Evolutionary conservation across 2,113 vertebrate species (phyloP).

Genomic region (Speoplatyrhinus poulsoni): DNA sequence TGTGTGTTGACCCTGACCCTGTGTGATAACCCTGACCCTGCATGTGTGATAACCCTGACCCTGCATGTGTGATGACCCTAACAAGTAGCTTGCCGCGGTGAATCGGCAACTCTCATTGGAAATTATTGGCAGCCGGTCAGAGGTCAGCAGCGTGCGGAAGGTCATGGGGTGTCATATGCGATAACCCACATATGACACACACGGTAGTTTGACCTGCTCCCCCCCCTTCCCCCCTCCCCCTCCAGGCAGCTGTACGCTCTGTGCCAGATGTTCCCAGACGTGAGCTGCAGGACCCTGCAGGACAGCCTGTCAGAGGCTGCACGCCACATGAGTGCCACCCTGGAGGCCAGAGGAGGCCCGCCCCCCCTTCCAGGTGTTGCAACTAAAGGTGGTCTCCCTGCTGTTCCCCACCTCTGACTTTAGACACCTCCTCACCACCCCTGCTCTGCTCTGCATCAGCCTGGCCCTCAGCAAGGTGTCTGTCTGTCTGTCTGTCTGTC

Average conservation of each 20-base stretch:
- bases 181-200: background rate
- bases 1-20: no score
- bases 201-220: background rate
- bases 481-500: background rate
- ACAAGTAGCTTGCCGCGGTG: no score
- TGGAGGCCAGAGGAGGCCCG: slow-evolving; percentile 82
- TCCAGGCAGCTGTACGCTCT: slow-evolving; percentile 84
- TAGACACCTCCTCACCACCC: slow-evolving; percentile 90
- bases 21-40: no score
- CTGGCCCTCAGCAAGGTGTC: slow-evolving; percentile 90
- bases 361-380: slow-evolving; percentile 85
- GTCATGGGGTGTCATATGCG: background rate
- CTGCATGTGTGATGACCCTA: no score
- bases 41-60: no score
- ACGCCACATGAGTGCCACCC: slow-evolving; percentile 80
- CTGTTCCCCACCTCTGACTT: slow-evolving; percentile 95
- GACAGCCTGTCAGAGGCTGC: slow-evolving; percentile 80
- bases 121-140: no score
- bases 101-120: no score
- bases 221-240: background rate
- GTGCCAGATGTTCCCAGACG: slow-evolving; percentile 90
- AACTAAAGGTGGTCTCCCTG: slow-evolving; percentile 85
- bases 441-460: slow-evolving; percentile 87
- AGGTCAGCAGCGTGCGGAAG: background rate
- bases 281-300: slow-evolving; percentile 76